Evolutionary conservation across 1,140 invertebrate genomes (phyloP).

Genomic region (Drosophila takahashii): DNA sequence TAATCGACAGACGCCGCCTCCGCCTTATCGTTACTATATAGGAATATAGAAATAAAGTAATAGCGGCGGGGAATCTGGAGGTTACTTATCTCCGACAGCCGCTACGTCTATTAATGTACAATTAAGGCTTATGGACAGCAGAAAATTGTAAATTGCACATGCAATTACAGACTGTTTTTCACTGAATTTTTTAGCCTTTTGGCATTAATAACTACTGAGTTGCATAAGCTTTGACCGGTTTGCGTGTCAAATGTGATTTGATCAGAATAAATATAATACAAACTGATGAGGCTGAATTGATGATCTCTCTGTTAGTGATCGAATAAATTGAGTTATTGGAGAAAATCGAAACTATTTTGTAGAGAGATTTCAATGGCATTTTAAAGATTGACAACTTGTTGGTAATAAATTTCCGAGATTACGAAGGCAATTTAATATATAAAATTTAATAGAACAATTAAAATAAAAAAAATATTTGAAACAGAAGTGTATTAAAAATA

Average conservation of each 20-base stretch:
- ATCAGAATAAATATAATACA: constrained; percentile 21
- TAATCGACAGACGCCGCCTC: constrained; percentile 38
- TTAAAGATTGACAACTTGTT: background rate
- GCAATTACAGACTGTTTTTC: constrained; percentile 36
- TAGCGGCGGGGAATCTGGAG: background rate
- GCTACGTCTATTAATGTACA: constrained; percentile 36
- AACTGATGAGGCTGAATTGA: constrained; percentile 1
- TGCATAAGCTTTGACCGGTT: constrained; percentile 43
- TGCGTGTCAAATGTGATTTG: constrained; percentile 39
- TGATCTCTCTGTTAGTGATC: background rate
- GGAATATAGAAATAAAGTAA: background rate
- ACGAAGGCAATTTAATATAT: background rate
- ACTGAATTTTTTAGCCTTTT: background rate
- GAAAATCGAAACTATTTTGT: background rate
- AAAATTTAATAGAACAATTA: background rate
- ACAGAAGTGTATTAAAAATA: too few species aligned
- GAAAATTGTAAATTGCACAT: constrained; percentile 44
- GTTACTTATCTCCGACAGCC: constrained; percentile 24
- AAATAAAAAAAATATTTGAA: too few species aligned
- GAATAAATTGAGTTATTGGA: constrained; percentile 15
- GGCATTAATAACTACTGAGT: constrained; percentile 18
- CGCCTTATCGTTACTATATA: constrained; percentile 29
- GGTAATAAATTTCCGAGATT: background rate
- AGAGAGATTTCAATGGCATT: constrained; percentile 2
- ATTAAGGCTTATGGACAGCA: constrained; percentile 34